Percentiles rank a stretch among this genome's conserved stretches.
These are phyloP conservation scores for Glaucomys volans DNA, from an alignment of 2,113 vertebrate genomes.

Conservation along the genomic window DNA sequence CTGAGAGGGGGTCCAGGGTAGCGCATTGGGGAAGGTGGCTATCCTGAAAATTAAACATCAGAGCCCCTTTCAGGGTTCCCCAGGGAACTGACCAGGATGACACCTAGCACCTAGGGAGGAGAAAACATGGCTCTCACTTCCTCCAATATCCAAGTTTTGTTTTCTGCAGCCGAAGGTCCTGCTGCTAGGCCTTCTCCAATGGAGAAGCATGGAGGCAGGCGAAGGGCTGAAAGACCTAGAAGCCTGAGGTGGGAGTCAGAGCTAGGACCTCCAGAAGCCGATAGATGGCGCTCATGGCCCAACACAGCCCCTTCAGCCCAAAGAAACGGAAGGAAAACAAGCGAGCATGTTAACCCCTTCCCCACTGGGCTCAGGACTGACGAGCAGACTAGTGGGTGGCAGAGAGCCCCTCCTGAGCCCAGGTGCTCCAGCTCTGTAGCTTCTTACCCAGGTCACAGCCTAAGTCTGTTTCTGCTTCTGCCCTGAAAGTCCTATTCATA, in stretches of 20 bases:
- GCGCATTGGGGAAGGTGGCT: not conserved
- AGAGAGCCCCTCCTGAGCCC: not conserved
- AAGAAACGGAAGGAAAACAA: constrained; percentile 28
- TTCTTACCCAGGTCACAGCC: not conserved
- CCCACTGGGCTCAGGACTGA: not conserved
- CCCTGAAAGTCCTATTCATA: not conserved
- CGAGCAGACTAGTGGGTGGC: not conserved
- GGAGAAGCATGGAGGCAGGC: not conserved
- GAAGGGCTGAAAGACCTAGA: not conserved
- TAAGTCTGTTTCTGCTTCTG: not conserved
- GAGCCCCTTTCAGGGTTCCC: not conserved
- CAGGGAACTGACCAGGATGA: not conserved
- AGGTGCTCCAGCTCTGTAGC: not conserved
- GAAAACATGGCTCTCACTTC: not conserved
- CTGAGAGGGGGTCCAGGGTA: not conserved
- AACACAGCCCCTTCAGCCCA: constrained; percentile 51
- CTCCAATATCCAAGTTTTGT: not conserved
- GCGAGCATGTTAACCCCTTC: constrained; percentile 74
- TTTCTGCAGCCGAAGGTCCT: not conserved
- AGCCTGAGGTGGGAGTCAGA: not conserved
- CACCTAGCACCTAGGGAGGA: not conserved
- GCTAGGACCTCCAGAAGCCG: constrained; percentile 14
- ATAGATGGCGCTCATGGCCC: constrained; percentile 83
- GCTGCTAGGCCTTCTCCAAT: not conserved
- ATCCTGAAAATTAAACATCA: not conserved